Evolutionary conservation across 2,888 invertebrate species (phyloP), one percentile per base, ranked within the genome.

Genomic region (Muscina levida): DNA sequence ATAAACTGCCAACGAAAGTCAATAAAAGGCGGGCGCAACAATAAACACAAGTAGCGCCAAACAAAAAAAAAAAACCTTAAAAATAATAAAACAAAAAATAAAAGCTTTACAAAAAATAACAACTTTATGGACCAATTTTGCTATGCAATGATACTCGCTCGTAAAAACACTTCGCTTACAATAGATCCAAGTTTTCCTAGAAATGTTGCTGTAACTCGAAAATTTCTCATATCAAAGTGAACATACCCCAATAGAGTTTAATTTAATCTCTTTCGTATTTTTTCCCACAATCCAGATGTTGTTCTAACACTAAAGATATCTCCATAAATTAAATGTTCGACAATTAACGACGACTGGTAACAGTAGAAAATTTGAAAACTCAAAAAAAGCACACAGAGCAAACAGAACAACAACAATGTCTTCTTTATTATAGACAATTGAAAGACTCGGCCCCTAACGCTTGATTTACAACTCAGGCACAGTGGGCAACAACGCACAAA

Each of bases 401-500:
- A 65, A 80, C 24, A 11, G 48, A 62, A 71, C n/a, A 72, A 46
- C n/a, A 71, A 81, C 74, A 67, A 81, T 81, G 81, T 72, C 62
- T 67, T 56, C 68, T 75, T 75, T 72, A 68, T 57, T 75, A 74
- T 81, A 75, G 72, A 75, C 42, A 62, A 46, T 15, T 68, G 51
- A 46, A 26, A 48, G 44, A 46, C 37, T 15, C 68, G 44, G 79
- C 79, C 82, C 59, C 79, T 66, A 72, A 48, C 44, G 74, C 79
- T 79, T 68, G 76, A 70, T 67, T 62, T 42, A 37, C 19, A 42
- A 71, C 44, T 68, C 81, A 79, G 75, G 83, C 83, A 85, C 85
- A 85, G 85, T 86, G 86, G 86, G 83, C 84, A 62, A 42, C 13
- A 59, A 84, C 82, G 82, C 84, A 80, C 82, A 77, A 72, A 46